These are phyloP conservation scores for Sepiola atlantica DNA, from an alignment of 2,888 invertebrate genomes.

Conservation along the genomic window DNA sequence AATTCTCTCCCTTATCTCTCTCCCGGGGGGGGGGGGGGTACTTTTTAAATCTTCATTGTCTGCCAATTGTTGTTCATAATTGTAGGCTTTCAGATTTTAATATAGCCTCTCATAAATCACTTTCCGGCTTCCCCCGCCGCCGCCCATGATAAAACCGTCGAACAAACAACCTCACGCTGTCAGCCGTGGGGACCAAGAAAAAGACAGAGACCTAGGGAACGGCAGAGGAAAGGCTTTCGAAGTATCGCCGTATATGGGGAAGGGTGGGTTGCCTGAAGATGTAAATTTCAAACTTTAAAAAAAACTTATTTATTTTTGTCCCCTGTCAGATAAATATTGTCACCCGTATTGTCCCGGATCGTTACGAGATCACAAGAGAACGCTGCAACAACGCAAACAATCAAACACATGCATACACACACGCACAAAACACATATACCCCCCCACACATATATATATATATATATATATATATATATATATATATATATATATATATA, in stretches of 20 bases:
- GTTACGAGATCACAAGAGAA: not conserved
- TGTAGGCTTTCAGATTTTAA: constrained; percentile 22
- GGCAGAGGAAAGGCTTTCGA: not conserved
- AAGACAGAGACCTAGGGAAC: not conserved
- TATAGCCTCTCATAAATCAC: not conserved
- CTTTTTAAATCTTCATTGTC: not conserved
- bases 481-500: not conserved
- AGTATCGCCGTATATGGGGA: not conserved
- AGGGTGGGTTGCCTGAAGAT: not conserved
- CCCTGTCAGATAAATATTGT: not conserved
- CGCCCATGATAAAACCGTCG: not conserved
- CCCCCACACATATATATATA: not conserved
- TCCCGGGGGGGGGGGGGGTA: too few relatives aligned
- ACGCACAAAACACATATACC: not conserved
- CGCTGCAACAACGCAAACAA: too few relatives aligned
- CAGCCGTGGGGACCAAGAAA: not conserved
- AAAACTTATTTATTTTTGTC: not conserved
- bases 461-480: not conserved
- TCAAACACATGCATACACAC: too few relatives aligned
- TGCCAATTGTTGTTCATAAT: not conserved
- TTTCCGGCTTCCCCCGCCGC: not conserved
- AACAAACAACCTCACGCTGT: not conserved
- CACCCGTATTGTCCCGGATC: not conserved
- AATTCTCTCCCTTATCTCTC: too few relatives aligned
- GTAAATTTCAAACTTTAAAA: not conserved